phyloP scores from a whole-genome alignment of 2,113 vertebrate species.

The Tachycineta bicolor region DNA sequence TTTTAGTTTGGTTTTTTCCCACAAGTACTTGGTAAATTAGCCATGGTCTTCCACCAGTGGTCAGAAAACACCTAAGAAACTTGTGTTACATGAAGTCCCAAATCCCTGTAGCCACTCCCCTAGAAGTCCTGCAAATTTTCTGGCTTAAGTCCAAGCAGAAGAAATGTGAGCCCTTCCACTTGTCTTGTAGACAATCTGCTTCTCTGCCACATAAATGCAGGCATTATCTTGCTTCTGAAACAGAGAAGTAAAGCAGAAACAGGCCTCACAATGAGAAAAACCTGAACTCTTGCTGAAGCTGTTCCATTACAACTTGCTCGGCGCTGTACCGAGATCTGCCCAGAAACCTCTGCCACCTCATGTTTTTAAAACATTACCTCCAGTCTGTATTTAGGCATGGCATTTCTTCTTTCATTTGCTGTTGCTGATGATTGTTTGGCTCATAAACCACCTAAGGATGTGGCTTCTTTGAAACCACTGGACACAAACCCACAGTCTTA shows the following conservation, averaged over 20 bases:
- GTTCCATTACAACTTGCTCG: neutral
- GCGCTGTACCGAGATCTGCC: neutral
- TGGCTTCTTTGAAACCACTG: neutral
- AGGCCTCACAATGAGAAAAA: neutral
- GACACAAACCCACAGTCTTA: neutral
- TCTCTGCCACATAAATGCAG: neutral
- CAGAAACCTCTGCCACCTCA: neutral
- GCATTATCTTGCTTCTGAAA: neutral
- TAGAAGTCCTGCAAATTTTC: neutral
- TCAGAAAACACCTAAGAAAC: neutral
- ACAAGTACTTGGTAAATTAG: neutral
- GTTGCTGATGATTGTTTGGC: neutral
- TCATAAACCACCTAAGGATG: neutral
- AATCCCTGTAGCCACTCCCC: neutral
- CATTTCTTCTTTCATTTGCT: neutral
- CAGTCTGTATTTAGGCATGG: neutral
- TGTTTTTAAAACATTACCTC: neutral
- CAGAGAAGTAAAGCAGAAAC: neutral
- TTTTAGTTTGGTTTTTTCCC: neutral
- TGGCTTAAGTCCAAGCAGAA: neutral
- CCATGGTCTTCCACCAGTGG: neutral
- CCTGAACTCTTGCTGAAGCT: neutral
- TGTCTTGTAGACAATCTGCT: neutral
- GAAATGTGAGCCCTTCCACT: neutral
- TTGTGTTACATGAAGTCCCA: neutral